Percentiles rank a stretch among this genome's conserved stretches.
Evolutionary conservation across 2,797 vertebrate species (phyloP).

Genomic region (Rhynchotus rufescens): DNA sequence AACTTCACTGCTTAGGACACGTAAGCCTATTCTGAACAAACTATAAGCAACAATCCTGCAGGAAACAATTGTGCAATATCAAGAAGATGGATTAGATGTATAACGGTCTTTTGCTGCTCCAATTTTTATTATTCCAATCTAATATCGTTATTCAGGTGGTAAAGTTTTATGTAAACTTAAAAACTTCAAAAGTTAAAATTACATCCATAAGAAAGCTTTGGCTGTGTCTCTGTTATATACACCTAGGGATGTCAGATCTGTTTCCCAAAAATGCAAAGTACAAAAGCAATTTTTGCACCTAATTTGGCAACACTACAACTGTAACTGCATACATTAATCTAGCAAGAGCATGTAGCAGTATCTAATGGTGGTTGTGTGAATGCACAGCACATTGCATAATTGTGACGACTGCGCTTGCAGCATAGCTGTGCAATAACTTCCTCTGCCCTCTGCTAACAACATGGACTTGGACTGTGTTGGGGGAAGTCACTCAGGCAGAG

Average conservation of each 20-base stretch:
- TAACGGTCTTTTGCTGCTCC: constrained; percentile 36
- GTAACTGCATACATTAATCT: neutral
- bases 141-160: neutral
- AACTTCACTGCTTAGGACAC: constrained; percentile 22
- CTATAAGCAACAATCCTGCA: constrained; percentile 9
- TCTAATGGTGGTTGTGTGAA: neutral
- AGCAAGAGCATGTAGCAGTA: neutral
- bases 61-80: constrained; percentile 24
- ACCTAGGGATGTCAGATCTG: neutral
- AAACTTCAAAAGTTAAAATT: constrained; percentile 6
- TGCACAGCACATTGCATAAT: neutral
- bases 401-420: neutral
- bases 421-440: neutral
- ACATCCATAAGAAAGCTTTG: constrained; percentile 43
- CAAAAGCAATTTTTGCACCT: neutral
- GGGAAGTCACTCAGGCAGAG: neutral
- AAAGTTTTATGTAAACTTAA: constrained; percentile 24
- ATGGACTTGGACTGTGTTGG: neutral
- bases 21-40: constrained; percentile 30
- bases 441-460: neutral
- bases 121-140: constrained; percentile 57
- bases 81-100: constrained; percentile 35
- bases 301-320: neutral
- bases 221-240: neutral
- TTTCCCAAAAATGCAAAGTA: neutral